Base-by-base conservation (phyloP, 1,140 invertebrate genomes). In the Ceratoteleas bidentatus region DNA sequence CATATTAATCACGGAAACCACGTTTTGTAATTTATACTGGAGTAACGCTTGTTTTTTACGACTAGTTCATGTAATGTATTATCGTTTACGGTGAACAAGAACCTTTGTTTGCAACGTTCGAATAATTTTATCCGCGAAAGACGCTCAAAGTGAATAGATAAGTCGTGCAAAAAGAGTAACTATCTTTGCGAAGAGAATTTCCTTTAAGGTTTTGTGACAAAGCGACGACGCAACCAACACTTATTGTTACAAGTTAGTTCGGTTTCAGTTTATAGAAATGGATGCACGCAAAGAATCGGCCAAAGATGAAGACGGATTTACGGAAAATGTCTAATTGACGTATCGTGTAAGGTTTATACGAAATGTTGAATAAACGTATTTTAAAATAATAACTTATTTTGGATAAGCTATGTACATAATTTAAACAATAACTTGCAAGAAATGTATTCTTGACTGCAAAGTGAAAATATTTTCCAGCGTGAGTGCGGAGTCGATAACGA, bases 11-110 rank as follows among this genome's bases (percentile, higher is more conserved):
- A 80, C 33, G 66, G 56, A 69, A 8, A 61, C 80, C 15, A 40
- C 0, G 40, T 76, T 78, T 77, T 77, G 57, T 83, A 83, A 81
- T 83, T 76, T 82, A 73, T 77, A 73, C 40, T 34, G 16, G 68
- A 65, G 50, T 53, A 52, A 40, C 34, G 36, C 61, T 74, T 73
- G 65, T 68, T 70, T 5, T 52, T 53, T 38, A 53, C 24, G 49
- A 57, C 65, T 65, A 62, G 52, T 64, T 61, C 68, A 34, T 6
- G 38, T 57, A 80, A 74, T 80, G 69, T 45, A 73, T 61, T 56
- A 68, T 68, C 32, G 57, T 68, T 73, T 40, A 65, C 57, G 45
- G 66, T 49, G 65, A 72, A 73, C 45, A 68, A 68, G 61, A 76
- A 80, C 47, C 64, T 52, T 36, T 36, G 56, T 52, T 84, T 74